A percentile compares a stretch with the other conserved stretches of the same genome.
These are phyloP conservation scores for Harmothoe impar DNA, from an alignment of 2,888 invertebrate genomes.

Conservation along the genomic window DNA sequence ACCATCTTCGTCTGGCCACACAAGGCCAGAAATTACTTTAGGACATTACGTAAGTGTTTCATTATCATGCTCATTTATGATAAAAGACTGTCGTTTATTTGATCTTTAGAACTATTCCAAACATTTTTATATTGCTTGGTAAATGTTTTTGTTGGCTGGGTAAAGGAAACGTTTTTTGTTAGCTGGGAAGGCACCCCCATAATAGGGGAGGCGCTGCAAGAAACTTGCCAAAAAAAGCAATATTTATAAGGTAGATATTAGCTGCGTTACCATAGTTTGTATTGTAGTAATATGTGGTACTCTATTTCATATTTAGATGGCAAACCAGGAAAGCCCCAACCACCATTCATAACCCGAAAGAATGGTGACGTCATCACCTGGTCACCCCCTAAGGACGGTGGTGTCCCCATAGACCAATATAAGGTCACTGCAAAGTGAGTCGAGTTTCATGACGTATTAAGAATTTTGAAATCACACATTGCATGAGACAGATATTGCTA, in stretches of 20 bases:
- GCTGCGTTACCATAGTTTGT: no score
- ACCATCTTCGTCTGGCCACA: slow-evolving; percentile 89
- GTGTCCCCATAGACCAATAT: slow-evolving; percentile 30
- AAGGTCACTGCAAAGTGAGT: slow-evolving; percentile 41
- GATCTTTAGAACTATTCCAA: background rate
- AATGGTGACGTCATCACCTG: slow-evolving; percentile 18
- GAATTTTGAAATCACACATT: no score
- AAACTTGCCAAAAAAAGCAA: no score
- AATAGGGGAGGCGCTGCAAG: no score
- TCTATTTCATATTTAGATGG: background rate
- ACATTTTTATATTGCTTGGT: no score
- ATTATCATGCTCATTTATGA: slow-evolving; percentile 20
- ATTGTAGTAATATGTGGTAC: no score
- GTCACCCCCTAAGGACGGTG: slow-evolving; percentile 22
- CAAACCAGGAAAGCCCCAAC: background rate
- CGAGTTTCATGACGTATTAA: no score
- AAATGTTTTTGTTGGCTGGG: no score
- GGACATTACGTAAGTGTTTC: slow-evolving; percentile 88
- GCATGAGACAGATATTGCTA: no score
- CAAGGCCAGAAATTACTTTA: slow-evolving; percentile 86
- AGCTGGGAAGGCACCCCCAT: no score
- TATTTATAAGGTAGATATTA: no score
- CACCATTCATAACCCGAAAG: background rate
- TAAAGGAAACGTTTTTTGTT: no score
- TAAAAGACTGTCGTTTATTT: background rate